Evolutionary conservation across 2,797 vertebrate species (phyloP).

Genomic region (Coendou prehensilis): DNA sequence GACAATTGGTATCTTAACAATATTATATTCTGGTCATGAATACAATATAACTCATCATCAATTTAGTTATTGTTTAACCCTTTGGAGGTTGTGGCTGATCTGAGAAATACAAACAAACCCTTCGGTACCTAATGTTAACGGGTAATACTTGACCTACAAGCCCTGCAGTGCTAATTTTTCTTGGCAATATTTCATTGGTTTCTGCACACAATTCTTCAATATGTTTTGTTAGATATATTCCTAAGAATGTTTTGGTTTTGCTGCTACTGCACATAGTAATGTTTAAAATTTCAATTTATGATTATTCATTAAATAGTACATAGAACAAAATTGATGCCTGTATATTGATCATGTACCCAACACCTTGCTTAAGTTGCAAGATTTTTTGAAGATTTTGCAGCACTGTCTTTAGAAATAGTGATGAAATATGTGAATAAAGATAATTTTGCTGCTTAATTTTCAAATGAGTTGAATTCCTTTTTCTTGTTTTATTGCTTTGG

Average conservation of each 20-base stretch:
- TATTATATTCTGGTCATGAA: not conserved
- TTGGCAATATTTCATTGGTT: not conserved
- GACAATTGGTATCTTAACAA: conserved; percentile 21
- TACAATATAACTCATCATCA: not conserved
- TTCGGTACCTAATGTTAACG: not conserved
- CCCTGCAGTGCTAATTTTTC: not conserved
- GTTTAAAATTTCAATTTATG: conserved; percentile 26
- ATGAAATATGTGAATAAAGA: not conserved
- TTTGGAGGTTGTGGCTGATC: not conserved
- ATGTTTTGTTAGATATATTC: not conserved
- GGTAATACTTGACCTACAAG: not conserved
- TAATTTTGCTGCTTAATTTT: conserved; percentile 22
- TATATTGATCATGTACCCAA: not conserved
- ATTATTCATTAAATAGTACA: not conserved
- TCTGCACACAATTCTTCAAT: not conserved
- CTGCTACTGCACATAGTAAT: not conserved
- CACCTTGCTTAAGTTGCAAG: not conserved
- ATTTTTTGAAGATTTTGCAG: not conserved
- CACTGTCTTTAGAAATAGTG: not conserved
- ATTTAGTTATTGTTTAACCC: not conserved
- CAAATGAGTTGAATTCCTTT: conserved; percentile 11
- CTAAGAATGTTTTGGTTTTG: conserved; percentile 20
- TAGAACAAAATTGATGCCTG: not conserved
- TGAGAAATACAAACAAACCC: not conserved
- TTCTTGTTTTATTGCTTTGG: conserved; percentile 38